Evolutionary conservation across 2,888 invertebrate species (phyloP).

Genomic region (Caenorhabditis imperialis): DNA sequence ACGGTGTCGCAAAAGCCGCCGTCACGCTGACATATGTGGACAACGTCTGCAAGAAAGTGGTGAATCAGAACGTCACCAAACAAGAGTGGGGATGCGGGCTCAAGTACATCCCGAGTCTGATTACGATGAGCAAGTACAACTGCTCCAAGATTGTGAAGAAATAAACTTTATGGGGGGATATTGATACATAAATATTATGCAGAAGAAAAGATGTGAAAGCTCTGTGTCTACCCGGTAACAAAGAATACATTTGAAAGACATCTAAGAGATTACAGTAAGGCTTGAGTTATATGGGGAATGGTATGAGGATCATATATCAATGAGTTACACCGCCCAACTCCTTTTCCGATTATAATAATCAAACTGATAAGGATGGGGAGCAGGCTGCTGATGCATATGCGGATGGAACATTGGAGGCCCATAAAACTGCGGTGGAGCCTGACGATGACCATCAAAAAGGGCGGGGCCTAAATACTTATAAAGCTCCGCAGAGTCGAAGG

Average conservation of each 20-base stretch:
- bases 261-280: not conserved
- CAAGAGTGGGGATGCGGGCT: conserved; percentile 40
- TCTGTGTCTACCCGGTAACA: conserved; percentile 48
- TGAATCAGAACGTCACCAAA: conserved; percentile 38
- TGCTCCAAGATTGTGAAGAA: conserved; percentile 39
- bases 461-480: conserved; percentile 55
- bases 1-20: conserved; percentile 38
- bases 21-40: conserved; percentile 30
- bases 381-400: conserved; percentile 20
- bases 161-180: too few relatives aligned
- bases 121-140: conserved; percentile 13
- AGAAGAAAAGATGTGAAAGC: too few relatives aligned
- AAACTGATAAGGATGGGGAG: conserved; percentile 20
- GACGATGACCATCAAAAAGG: conserved; percentile 20
- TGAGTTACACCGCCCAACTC: conserved; percentile 51
- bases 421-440: not conserved
- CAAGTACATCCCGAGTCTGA: conserved; percentile 18
- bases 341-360: conserved; percentile 50
- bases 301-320: not conserved
- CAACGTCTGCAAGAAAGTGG: conserved; percentile 29
- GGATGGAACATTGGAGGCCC: conserved; percentile 25
- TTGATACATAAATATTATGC: too few relatives aligned
- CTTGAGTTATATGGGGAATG: not conserved
- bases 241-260: conserved; percentile 44
- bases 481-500: conserved; percentile 44